Base-by-base conservation (phyloP, 2,888 invertebrate genomes). In the Rhagium mordax region DNA sequence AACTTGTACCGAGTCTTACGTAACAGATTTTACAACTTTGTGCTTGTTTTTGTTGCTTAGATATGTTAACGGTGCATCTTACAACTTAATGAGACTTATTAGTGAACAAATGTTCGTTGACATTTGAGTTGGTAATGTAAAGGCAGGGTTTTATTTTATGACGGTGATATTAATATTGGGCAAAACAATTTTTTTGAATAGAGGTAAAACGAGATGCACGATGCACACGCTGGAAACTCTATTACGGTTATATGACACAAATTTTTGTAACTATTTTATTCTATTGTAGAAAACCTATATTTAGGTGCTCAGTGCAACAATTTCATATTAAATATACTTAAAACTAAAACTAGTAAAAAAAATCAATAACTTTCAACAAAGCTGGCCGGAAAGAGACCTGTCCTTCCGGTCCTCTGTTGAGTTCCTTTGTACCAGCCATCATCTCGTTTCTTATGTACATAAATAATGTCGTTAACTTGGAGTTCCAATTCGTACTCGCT, bases 381-480 rank as follows among this genome's bases (percentile, higher is more conserved):
- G 85, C 96, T 97, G 62, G 97, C 96, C 1, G 98, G 98, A 89
- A 98, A 98, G 53, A 98, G 91, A n/a, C 98, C 98, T 3, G 96
- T 96, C 81, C 96, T 94, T 47, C 97, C 97, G 0, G 96, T 97
- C 70, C 96, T 91, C 80, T 96, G 94, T 80, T 96, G 91, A 0
- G 96, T 97, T 18, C 98, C 98, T 86, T 97, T 97, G 88, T 95
- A 98, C 98, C 98, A 98, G 60, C 98, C 98, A 85, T 98, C 97
- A 65, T 97, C 97, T 66, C 97, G 92, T 85, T 97, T 97, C 84
- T 95, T 95, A 83, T 96, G 95, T 18, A 98, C 97, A 81, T 95
- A 93, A 78, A 98, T 96, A 70, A 97, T 93, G 84, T 98, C 98
- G 74, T 97, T 96, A 49, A 97, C 93, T 80, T 95, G 94, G 57